These are phyloP conservation scores for Cavia aperea DNA, from an alignment of 2,113 vertebrate species.

Conservation along the genomic window DNA sequence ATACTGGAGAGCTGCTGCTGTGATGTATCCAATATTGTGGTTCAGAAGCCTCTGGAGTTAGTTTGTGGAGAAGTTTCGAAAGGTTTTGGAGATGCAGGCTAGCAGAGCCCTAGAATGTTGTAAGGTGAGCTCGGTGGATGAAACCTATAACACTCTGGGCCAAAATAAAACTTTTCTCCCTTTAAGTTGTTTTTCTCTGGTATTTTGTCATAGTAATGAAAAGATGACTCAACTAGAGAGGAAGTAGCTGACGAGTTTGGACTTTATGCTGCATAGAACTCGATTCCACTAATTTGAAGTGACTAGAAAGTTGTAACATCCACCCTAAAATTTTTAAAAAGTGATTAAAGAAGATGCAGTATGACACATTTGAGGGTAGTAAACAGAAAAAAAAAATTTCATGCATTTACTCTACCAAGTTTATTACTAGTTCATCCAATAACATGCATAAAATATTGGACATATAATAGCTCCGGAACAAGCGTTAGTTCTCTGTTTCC, in stretches of 20 bases:
- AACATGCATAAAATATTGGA: not conserved
- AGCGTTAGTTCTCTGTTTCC: not conserved
- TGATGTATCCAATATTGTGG: not conserved
- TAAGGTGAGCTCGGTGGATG: not conserved
- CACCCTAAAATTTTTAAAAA: constrained; percentile 14
- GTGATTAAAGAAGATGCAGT: not conserved
- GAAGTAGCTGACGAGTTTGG: not conserved
- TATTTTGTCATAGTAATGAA: not conserved
- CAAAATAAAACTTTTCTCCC: not conserved
- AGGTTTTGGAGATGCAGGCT: not conserved
- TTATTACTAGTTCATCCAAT: not conserved
- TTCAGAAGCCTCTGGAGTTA: not conserved
- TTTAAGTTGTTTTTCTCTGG: not conserved
- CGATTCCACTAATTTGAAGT: constrained; percentile 7
- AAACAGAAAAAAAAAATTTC: not conserved
- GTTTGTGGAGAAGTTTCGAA: not conserved
- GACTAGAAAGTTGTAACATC: not conserved
- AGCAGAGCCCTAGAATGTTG: not conserved
- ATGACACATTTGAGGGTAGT: not conserved
- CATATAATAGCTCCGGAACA: not conserved
- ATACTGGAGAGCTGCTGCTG: not conserved
- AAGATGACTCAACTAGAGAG: not conserved
- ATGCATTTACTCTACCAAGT: not conserved
- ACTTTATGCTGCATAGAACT: not conserved
- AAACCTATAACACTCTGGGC: not conserved